Evolutionary conservation across 2,113 vertebrate genomes (phyloP).

Genomic region (Psettodes erumei): DNA sequence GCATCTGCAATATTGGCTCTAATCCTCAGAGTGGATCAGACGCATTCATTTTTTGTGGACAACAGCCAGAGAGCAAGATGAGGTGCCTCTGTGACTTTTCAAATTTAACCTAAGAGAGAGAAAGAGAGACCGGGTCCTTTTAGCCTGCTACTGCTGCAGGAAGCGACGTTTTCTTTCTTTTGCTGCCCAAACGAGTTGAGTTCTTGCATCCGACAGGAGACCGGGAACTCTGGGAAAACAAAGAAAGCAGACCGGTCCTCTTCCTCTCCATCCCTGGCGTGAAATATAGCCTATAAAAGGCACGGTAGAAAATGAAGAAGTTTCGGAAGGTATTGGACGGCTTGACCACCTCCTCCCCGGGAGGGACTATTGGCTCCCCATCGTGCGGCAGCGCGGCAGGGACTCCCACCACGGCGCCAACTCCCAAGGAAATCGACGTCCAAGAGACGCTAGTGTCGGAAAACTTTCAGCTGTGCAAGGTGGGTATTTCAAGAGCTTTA

Average conservation of each 20-base stretch:
- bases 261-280: neutral
- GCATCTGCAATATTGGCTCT: conserved; percentile 59
- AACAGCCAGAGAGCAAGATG: conserved; percentile 65
- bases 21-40: conserved; percentile 36
- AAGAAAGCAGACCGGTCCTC: conserved; percentile 6
- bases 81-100: conserved; percentile 75
- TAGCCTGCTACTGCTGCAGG: conserved; percentile 41
- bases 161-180: conserved; percentile 39
- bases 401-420: conserved; percentile 82
- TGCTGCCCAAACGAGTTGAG: conserved; percentile 29
- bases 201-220: conserved; percentile 49
- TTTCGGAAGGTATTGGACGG: conserved; percentile 99
- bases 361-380: conserved; percentile 82
- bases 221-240: conserved; percentile 30
- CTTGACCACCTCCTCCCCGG: conserved; percentile 92
- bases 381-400: conserved; percentile 87
- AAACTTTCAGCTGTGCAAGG: conserved; percentile 98
- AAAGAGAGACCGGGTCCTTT: neutral
- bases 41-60: conserved; percentile 36
- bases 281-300: neutral
- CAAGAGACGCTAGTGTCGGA: conserved; percentile 94
- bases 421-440: conserved; percentile 89
- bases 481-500: conserved; percentile 71
- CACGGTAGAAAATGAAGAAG: conserved; percentile 91
- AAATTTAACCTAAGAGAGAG: conserved; percentile 72